phyloP scores from a whole-genome alignment of 2,797 vertebrate species.

The Limosa lapponica region DNA sequence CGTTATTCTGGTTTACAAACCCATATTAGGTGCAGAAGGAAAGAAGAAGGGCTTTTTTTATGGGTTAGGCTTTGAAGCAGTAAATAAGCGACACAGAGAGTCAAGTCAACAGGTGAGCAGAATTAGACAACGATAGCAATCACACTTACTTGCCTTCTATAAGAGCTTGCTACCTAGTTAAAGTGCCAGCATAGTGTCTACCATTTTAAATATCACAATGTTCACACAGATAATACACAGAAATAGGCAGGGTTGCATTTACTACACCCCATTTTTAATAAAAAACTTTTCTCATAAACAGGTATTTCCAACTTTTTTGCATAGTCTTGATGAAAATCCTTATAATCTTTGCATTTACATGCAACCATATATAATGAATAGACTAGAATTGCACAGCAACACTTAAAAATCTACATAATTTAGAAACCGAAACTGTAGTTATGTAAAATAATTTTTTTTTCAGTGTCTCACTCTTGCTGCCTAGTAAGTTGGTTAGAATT shows the following conservation, averaged over 20 bases:
- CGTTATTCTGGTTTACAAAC: slow-evolving; percentile 19
- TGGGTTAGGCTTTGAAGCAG: slow-evolving; percentile 10
- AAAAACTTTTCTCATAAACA: slow-evolving; percentile 46
- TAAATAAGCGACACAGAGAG: slow-evolving; percentile 10
- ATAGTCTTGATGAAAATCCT: not conserved
- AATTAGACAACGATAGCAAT: slow-evolving; percentile 13
- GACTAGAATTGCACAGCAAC: slow-evolving; percentile 23
- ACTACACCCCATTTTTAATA: slow-evolving; percentile 52
- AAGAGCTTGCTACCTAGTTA: slow-evolving; percentile 5
- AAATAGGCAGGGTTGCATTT: slow-evolving; percentile 22
- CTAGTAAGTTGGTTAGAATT: slow-evolving; percentile 52
- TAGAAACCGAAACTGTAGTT: slow-evolving; percentile 21
- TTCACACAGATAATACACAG: slow-evolving; percentile 27
- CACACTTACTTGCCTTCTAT: not conserved
- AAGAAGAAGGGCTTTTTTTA: not conserved
- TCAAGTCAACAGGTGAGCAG: slow-evolving; percentile 1
- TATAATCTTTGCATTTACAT: not conserved
- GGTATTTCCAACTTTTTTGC: slow-evolving; percentile 33
- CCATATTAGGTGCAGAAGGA: slow-evolving; percentile 7
- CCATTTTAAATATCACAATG: slow-evolving; percentile 17
- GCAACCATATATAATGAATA: not conserved
- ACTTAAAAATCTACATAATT: slow-evolving; percentile 20
- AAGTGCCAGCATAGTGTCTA: slow-evolving; percentile 38
- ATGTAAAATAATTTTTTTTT: not conserved
- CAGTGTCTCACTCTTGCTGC: not conserved